Evolutionary conservation across 2,797 vertebrate species (phyloP).

Genomic region (Holocentrus rufus): DNA sequence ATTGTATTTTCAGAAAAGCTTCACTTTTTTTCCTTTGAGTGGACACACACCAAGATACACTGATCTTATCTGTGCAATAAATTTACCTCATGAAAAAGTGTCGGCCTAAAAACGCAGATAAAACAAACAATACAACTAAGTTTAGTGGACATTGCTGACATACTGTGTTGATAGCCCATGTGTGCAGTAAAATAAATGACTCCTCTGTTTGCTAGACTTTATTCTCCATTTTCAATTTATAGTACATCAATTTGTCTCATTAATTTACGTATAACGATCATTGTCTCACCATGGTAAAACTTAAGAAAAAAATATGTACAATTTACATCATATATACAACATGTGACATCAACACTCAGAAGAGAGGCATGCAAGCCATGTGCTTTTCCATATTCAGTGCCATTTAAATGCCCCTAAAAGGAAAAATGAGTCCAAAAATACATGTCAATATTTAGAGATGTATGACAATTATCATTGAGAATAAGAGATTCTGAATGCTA

Average conservation of each 20-base stretch:
- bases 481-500: background rate
- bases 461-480: conserved; percentile 10
- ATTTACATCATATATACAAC: conserved; percentile 51
- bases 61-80: background rate
- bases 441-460: conserved; percentile 14
- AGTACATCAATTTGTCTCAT: conserved; percentile 11
- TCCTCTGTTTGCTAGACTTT: conserved; percentile 46
- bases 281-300: conserved; percentile 21
- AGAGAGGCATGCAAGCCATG: background rate
- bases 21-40: too few species aligned
- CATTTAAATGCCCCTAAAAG: conserved; percentile 36
- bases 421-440: background rate
- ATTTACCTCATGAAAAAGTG: too few species aligned
- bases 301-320: conserved; percentile 57
- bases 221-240: conserved; percentile 60
- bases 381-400: conserved; percentile 33
- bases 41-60: background rate
- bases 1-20: too few species aligned
- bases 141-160: background rate
- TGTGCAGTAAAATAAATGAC: background rate
- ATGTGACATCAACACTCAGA: conserved; percentile 10
- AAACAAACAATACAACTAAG: too few species aligned
- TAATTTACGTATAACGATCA: conserved; percentile 38
- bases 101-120: too few species aligned
- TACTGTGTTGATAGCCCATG: background rate